These are phyloP conservation scores for Platynereis dumerilii DNA, from an alignment of 2,888 invertebrate species.

Conservation along the genomic window DNA sequence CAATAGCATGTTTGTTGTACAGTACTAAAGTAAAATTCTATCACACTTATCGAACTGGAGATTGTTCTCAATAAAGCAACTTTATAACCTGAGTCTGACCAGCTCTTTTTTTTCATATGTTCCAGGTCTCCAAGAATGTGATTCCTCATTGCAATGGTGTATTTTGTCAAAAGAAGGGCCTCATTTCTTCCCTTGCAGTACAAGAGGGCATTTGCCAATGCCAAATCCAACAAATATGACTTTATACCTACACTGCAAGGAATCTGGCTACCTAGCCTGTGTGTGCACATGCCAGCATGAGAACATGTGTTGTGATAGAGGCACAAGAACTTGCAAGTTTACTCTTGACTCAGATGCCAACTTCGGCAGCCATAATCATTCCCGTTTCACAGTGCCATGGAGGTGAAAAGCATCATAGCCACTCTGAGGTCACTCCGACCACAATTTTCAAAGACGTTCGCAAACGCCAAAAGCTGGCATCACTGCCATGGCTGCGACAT, in stretches of 20 bases:
- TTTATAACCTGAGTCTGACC: not conserved
- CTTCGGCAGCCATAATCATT: not conserved
- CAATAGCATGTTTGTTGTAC: no score
- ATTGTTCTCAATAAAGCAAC: no score
- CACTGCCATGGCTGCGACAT: no score
- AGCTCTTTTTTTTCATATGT: not conserved
- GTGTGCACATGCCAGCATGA: constrained; percentile 11
- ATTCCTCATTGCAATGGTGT: not conserved
- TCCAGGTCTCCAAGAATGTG: constrained; percentile 12
- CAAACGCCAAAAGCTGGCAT: no score
- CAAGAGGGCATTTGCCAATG: constrained; percentile 13
- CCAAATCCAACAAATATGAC: constrained; percentile 5
- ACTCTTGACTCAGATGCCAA: constrained; percentile 11
- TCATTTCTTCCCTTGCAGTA: constrained; percentile 5
- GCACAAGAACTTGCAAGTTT: constrained; percentile 1
- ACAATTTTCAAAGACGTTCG: no score
- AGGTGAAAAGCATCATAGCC: no score
- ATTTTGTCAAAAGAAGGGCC: not conserved
- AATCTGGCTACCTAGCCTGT: constrained; percentile 18
- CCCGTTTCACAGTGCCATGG: no score
- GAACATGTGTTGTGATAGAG: constrained; percentile 15
- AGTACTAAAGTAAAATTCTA: no score
- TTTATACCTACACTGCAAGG: constrained; percentile 8
- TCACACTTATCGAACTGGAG: no score
- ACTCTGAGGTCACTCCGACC: no score